Evolutionary conservation across 1,140 invertebrate genomes (phyloP), one percentile per base, ranked within the genome.

Genomic region (Drosophila sulfurigaster): DNA sequence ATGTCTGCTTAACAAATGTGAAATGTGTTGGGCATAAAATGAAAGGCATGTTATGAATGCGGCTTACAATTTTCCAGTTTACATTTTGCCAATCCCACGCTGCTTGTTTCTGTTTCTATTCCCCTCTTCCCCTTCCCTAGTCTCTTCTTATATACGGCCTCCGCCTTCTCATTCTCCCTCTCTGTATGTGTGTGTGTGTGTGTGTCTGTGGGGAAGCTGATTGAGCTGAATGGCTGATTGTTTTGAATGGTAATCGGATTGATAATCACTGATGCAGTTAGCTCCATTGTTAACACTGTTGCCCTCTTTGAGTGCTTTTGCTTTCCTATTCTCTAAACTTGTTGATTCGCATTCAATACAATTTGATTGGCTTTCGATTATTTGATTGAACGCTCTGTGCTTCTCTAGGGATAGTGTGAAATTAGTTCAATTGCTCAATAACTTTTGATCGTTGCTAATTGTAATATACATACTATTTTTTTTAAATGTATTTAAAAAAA

Each of bases 21-120:
- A 74, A 69, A 69, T 74, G 51, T 69, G 51, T 69, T 74, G 30
- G 65, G 58, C 57, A 62, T 74, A 69, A 69, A 74, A 69, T 60
- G 65, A 69, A 69, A 69, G 71, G 48, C 71, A 62, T 74, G 71
- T 74, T 57, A 69, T 74, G 71, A 62, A 74, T 62, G 65, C 57
- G 57, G 65, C 65, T 71, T 74, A 69, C 65, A 62, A 60, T 56
- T 59, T 54, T 28, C 10, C 57, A 69, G 71, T 57, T 56, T 49
- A 69, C 38, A 72, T 35, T 65, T 63, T 4, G 20, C 35, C 57
- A 16, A 45, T 49, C 5, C 51, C 59, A 16, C 2, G 10, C 8
- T 63, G 7, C 32, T 10, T 51, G 20, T 3, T 25, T 2, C 46
- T 32, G 7, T 20, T 13, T n/a, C 35, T 25, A 11, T 43, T 35